Conservation (phyloP, 2,888 invertebrate genomes). For the Sphecodes monilicornis region DNA sequence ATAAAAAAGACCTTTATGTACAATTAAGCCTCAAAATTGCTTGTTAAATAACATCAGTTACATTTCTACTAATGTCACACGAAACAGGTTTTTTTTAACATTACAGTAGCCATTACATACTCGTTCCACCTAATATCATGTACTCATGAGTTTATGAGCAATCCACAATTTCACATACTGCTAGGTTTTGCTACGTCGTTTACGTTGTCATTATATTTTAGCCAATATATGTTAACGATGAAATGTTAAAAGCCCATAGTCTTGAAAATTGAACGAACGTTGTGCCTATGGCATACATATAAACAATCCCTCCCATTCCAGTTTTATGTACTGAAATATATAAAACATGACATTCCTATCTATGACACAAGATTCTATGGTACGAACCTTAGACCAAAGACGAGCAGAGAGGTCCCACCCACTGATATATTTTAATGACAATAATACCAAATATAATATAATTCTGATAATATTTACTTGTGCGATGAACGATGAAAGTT, state of each 20-base stretch:
- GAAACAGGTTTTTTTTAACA: constrained; percentile 60
- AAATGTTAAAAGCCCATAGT: not conserved
- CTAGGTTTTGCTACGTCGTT: constrained; percentile 53
- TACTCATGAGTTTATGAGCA: constrained; percentile 53
- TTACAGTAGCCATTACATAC: constrained; percentile 70
- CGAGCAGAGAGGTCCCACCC: too few species aligned
- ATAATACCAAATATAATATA: too few species aligned
- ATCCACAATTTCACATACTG: constrained; percentile 55
- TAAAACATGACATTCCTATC: not conserved
- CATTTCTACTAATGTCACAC: constrained; percentile 69
- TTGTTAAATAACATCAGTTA: constrained; percentile 57
- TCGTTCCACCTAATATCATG: constrained; percentile 66
- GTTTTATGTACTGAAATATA: not conserved
- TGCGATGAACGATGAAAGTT: too few species aligned
- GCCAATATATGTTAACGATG: not conserved
- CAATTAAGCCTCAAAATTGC: constrained; percentile 37
- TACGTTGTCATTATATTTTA: constrained; percentile 41
- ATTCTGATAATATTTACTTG: too few species aligned
- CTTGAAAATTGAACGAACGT: not conserved
- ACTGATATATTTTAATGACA: too few species aligned
- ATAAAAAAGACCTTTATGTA: constrained; percentile 46
- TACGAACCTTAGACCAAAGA: not conserved
- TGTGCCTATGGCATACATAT: not conserved
- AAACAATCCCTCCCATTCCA: not conserved
- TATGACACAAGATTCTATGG: not conserved